Evolutionary conservation across 2,797 vertebrate genomes (phyloP).

Genomic region (Clamator glandarius): DNA sequence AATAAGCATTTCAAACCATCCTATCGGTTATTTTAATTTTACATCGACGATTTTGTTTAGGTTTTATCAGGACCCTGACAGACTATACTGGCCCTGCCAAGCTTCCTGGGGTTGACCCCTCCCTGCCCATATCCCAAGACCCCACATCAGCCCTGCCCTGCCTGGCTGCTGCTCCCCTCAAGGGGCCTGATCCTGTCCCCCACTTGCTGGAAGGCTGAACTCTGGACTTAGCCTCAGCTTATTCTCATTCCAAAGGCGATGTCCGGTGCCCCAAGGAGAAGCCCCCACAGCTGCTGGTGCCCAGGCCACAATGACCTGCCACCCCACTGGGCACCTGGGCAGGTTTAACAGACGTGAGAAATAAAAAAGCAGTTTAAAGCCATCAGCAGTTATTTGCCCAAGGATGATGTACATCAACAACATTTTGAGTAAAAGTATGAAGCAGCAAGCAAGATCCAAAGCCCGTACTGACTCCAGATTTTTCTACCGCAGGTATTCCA

Average conservation of each 20-base stretch:
- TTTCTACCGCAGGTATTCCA: neutral
- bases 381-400: neutral
- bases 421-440: neutral
- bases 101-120: fast-evolving
- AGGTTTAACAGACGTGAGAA: neutral
- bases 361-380: neutral
- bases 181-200: fast-evolving
- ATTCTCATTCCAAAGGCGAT: neutral
- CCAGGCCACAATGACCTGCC: neutral
- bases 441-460: neutral
- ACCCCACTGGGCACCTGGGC: neutral
- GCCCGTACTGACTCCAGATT: neutral
- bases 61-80: neutral
- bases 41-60: neutral
- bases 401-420: neutral
- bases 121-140: too few relatives aligned
- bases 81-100: neutral
- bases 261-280: neutral
- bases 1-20: neutral
- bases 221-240: neutral
- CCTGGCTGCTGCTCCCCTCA: neutral
- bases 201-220: fast-evolving
- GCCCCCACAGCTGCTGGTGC: neutral
- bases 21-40: neutral
- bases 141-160: neutral